Evolutionary conservation across 2,888 invertebrate species (phyloP).

Genomic region (Eurois occulta): DNA sequence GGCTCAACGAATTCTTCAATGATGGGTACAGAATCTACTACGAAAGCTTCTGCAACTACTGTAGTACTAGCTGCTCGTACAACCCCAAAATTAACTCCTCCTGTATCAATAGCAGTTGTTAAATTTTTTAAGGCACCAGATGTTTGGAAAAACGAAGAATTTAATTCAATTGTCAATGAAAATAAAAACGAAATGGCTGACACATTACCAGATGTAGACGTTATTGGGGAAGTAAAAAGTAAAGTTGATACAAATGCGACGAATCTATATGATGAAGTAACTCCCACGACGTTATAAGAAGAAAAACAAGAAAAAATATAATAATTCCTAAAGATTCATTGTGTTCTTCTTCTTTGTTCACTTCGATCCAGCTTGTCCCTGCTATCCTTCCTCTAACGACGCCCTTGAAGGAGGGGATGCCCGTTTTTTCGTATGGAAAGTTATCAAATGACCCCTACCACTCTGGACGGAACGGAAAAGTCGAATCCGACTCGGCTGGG

Average conservation of each 20-base stretch:
- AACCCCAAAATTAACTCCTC: background rate
- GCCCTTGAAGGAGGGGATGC: background rate
- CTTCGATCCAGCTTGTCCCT: background rate
- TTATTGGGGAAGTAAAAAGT: background rate
- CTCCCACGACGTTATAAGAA: background rate
- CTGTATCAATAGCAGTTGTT: background rate
- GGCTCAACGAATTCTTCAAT: no score
- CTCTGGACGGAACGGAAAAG: no score
- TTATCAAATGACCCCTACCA: no score
- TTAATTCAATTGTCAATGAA: background rate
- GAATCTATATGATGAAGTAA: background rate
- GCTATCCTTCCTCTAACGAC: background rate
- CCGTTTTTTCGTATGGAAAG: no score
- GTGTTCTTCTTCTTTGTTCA: background rate
- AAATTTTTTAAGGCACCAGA: background rate
- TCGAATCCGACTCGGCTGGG: no score
- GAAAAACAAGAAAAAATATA: background rate
- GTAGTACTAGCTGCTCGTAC: no score
- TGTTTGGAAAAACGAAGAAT: background rate
- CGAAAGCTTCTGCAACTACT: no score
- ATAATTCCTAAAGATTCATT: no score
- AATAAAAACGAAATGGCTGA: background rate
- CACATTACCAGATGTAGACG: background rate
- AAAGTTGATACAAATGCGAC: background rate
- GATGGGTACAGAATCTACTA: no score